Evolutionary conservation across 2,113 vertebrate species (phyloP).

Genomic region (Ptilonorhynchus violaceus): DNA sequence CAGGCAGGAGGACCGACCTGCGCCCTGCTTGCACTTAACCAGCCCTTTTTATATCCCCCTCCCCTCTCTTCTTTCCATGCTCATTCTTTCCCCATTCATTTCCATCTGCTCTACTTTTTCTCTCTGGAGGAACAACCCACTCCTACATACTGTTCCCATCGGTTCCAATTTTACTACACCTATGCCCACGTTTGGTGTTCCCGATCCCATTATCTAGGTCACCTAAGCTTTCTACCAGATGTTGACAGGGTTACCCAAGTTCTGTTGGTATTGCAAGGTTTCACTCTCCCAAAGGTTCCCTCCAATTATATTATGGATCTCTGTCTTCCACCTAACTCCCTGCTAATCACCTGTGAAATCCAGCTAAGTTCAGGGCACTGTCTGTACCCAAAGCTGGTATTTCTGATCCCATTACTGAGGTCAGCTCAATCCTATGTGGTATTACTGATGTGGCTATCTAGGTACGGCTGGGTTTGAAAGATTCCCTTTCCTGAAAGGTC

Average conservation of each 20-base stretch:
- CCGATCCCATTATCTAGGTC: neutral
- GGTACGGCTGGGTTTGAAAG: neutral
- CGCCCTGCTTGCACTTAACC: neutral
- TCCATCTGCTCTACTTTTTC: neutral
- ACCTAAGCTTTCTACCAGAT: neutral
- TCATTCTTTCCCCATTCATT: neutral
- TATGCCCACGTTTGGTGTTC: neutral
- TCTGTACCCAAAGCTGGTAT: neutral
- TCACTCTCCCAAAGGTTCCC: neutral
- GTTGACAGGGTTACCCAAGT: neutral
- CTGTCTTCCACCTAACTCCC: neutral
- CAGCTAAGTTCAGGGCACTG: neutral
- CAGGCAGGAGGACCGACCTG: neutral
- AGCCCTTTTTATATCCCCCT: neutral
- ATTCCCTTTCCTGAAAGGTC: neutral
- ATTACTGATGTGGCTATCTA: neutral
- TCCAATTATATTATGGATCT: neutral
- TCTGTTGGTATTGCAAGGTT: neutral
- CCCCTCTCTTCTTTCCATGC: too few relatives aligned
- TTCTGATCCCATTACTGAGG: neutral
- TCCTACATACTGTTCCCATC: neutral
- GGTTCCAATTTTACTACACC: neutral
- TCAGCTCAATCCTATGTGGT: neutral
- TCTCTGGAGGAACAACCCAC: rapidly evolving
- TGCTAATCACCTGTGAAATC: neutral